Evolutionary conservation across 2,113 vertebrate genomes (phyloP).

Genomic region (Micronycteris hirsuta): DNA sequence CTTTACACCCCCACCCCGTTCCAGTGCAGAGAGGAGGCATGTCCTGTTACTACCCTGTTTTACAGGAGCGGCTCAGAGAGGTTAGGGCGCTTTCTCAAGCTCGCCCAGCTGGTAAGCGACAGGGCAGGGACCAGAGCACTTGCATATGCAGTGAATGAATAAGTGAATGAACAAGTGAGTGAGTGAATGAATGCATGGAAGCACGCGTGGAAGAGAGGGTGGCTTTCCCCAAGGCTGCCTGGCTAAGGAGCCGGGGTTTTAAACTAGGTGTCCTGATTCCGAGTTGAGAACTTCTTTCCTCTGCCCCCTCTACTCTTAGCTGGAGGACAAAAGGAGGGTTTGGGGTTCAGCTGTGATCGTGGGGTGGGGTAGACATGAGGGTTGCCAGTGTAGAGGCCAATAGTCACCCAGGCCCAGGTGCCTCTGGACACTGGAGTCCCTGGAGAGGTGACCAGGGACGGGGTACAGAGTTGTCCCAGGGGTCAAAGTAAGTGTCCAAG

Average conservation of each 20-base stretch:
- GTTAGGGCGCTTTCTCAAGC: not conserved
- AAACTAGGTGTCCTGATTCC: not conserved
- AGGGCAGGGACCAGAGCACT: not conserved
- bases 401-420: not conserved
- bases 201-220: not conserved
- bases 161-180: not conserved
- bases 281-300: not conserved
- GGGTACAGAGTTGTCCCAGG: not conserved
- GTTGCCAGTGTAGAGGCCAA: not conserved
- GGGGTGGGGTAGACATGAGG: not conserved
- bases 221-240: not conserved
- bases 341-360: not conserved
- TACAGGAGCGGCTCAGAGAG: not conserved
- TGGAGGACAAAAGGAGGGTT: not conserved
- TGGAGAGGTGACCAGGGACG: not conserved
- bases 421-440: not conserved
- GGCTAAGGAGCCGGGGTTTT: not conserved
- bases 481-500: not conserved
- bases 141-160: not conserved
- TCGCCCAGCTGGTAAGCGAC: not conserved
- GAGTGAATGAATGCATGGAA: not conserved
- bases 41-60: not conserved
- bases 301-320: accelerated
- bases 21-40: not conserved
- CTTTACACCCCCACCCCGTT: not conserved